phyloP scores from a whole-genome alignment of 2,888 invertebrate genomes.

The Odontocolon sp. region DNA sequence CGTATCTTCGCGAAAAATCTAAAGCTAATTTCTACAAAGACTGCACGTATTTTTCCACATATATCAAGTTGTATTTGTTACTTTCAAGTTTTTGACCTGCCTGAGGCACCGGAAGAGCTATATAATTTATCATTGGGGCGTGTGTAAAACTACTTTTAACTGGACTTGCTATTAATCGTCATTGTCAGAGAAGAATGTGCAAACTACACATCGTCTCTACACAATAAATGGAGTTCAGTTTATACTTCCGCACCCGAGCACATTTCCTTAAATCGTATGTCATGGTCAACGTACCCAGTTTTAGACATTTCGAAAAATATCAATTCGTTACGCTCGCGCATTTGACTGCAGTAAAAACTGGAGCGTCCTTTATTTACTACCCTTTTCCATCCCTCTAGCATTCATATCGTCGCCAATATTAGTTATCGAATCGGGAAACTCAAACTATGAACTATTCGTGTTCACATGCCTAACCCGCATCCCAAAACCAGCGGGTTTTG shows the following conservation, averaged over 20 bases:
- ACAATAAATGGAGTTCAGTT: not conserved
- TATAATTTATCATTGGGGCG: not conserved
- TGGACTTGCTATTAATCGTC: constrained; percentile 44
- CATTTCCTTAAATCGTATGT: constrained; percentile 16
- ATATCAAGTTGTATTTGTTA: not conserved
- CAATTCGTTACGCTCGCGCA: not conserved
- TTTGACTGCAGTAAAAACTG: not conserved
- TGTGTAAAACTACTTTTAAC: not conserved
- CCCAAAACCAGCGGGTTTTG: too few relatives aligned
- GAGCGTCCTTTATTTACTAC: too few relatives aligned
- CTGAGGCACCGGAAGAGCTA: not conserved
- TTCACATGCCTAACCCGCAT: too few relatives aligned
- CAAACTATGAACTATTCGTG: not conserved
- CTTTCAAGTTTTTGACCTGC: constrained; percentile 8
- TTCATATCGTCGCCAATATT: not conserved
- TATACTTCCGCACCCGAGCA: constrained; percentile 12
- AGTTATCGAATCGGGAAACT: not conserved
- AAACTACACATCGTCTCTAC: constrained; percentile 4
- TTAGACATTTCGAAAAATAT: not conserved
- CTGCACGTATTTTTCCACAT: not conserved
- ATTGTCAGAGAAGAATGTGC: constrained; percentile 3
- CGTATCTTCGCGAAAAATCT: too few relatives aligned
- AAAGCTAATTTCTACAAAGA: too few relatives aligned
- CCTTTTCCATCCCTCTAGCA: not conserved
- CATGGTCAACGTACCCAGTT: not conserved